Base-by-base conservation (phyloP, 92 coral and sea anemone species). In the Virgularia gustaviana region DNA sequence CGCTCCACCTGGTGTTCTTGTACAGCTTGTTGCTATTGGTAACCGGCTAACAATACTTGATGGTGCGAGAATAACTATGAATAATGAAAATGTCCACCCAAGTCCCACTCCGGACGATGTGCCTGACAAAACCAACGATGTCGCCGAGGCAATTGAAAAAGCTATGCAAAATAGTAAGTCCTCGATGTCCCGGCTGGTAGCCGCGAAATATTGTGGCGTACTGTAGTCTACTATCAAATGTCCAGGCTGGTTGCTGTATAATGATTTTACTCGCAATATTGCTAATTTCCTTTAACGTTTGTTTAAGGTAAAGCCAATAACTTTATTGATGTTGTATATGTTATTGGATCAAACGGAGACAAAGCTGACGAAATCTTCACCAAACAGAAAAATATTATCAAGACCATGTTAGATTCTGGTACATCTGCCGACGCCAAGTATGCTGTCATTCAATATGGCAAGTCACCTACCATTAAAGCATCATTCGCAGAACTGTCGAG, bases 301-400 rank as follows among this genome's bases (percentile, higher is more conserved):
- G 34, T 33, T 49, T 34, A 31, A 68, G 75, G 75, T 6, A 47
- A 68, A 23, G 60, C 44, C 3, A 68, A 68, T 59, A 68, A 68
- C 61, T 33, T 68, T 45, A 34, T 68, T 47, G 99, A 94, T 28
- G 78, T 94, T 23, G 88, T 89, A 37, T 89, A 86, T 30, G 90
- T 96, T 1, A 73, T 94, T 76, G 96, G 95, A 29, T 96, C 96
- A 4, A 79, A 96, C 9, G 90, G 85, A 31, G 72, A 49, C 24
- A 79, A 86, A 70, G 62, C 83, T 23, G 67, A 37, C 53, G 84
- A 78, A 25, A 87, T 89, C 13, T 89, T 89, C 82, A 82, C 76
- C 65, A 88, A 76, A 20, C 94, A 94, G 65, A 94, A 87, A 54
- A 87, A 78, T 64, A 89, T 89, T 63, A 85, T 94, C 81, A 83